phyloP scores from a whole-genome alignment of 2,888 invertebrate species.

The Caenorhabditis sulstoni region DNA sequence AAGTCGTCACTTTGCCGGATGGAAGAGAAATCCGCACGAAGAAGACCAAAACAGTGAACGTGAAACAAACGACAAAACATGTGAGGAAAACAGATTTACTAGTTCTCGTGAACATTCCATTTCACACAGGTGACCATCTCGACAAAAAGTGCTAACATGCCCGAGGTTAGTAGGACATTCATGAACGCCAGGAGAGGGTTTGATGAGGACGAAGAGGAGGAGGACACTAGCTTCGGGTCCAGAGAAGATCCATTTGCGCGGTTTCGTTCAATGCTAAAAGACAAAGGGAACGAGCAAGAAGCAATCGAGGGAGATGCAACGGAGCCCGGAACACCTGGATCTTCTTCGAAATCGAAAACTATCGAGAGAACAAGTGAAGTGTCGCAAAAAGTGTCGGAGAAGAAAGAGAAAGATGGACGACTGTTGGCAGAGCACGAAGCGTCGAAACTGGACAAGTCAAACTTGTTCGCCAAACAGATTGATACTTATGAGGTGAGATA shows the following conservation, averaged over 20 bases:
- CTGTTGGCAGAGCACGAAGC: constrained; percentile 73
- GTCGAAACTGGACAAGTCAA: constrained; percentile 74
- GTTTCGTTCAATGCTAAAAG: constrained; percentile 53
- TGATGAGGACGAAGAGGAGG: constrained; percentile 73
- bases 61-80: constrained; percentile 73
- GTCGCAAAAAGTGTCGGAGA: constrained; percentile 73
- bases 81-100: constrained; percentile 41
- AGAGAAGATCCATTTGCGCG: constrained; percentile 57
- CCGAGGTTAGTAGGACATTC: constrained; percentile 68
- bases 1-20: constrained; percentile 74
- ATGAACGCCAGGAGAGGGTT: constrained; percentile 67
- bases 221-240: constrained; percentile 66
- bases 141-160: constrained; percentile 72
- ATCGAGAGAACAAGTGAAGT: constrained; percentile 76
- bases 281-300: constrained; percentile 37
- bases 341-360: constrained; percentile 75
- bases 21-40: constrained; percentile 74
- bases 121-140: constrained; percentile 68
- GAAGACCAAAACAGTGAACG: constrained; percentile 76
- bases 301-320: constrained; percentile 34
- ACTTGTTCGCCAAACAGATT: constrained; percentile 73
- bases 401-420: constrained; percentile 76
- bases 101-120: neutral
- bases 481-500: constrained; percentile 70
- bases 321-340: constrained; percentile 47